Evolutionary conservation across 2,113 vertebrate genomes (phyloP).

Genomic region (Gymnogyps californianus): DNA sequence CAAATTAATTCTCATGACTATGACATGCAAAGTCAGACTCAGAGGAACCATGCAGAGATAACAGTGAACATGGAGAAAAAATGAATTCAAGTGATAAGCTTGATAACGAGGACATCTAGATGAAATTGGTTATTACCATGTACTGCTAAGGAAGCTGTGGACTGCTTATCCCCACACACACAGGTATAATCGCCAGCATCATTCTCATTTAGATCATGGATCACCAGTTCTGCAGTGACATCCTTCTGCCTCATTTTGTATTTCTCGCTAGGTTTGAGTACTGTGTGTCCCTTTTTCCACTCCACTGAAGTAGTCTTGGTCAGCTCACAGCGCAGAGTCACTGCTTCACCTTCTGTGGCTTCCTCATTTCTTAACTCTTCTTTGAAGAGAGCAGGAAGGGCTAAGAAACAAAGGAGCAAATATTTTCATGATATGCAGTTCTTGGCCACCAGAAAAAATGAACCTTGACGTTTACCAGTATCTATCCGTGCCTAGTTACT

Average conservation of each 20-base stretch:
- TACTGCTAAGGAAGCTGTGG: conserved; percentile 31
- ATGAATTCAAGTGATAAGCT: not conserved
- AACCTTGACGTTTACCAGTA: not conserved
- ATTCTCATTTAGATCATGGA: conserved; percentile 40
- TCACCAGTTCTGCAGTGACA: conserved; percentile 68
- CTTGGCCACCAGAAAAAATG: not conserved
- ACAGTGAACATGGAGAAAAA: accelerated
- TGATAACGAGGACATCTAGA: not conserved
- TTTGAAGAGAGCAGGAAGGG: conserved; percentile 72
- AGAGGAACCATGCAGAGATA: not conserved
- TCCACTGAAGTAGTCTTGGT: conserved; percentile 69
- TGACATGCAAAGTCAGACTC: not conserved
- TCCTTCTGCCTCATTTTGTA: conserved; percentile 69
- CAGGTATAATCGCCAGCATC: conserved; percentile 77
- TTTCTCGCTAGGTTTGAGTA: conserved; percentile 59
- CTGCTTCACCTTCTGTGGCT: conserved; percentile 9
- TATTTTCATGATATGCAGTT: not conserved
- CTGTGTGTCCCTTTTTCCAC: conserved; percentile 70
- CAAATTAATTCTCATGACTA: not conserved
- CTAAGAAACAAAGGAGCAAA: conserved; percentile 42
- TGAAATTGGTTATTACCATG: conserved; percentile 32
- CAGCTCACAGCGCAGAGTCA: conserved; percentile 78
- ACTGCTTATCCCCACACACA: conserved; percentile 71
- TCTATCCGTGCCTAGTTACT: not conserved
- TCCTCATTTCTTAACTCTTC: conserved; percentile 72